Conservation (phyloP, 2,797 vertebrate species). For the Falco rusticolus region DNA sequence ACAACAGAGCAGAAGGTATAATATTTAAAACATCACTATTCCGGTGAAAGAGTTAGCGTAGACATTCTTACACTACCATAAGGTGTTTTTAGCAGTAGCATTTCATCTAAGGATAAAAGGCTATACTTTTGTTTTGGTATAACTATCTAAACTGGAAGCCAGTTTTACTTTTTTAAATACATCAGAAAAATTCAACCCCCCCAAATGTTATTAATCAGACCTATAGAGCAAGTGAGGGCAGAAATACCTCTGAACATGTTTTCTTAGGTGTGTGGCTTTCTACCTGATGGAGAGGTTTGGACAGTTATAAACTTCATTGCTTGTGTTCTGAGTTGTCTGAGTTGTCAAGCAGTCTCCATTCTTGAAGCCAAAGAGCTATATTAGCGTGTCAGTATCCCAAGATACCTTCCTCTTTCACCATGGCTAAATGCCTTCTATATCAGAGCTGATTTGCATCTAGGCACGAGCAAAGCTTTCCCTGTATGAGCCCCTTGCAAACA, state of each 20-base stretch:
- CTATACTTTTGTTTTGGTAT: background rate
- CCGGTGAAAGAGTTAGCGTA: background rate
- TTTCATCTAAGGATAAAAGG: background rate
- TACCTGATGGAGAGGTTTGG: background rate
- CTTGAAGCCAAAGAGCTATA: background rate
- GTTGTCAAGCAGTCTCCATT: fast-evolving
- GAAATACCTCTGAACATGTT: background rate
- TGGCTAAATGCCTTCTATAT: background rate
- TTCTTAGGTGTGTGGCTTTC: background rate
- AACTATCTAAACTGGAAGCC: background rate
- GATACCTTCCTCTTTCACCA: background rate
- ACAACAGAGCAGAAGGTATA: background rate
- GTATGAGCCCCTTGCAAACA: background rate
- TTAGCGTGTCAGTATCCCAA: background rate
- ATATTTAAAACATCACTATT: background rate
- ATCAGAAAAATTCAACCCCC: background rate
- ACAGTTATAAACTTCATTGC: background rate
- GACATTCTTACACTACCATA: background rate
- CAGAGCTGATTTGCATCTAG: background rate
- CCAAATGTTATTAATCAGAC: background rate
- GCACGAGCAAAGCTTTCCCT: background rate
- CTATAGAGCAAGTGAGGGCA: background rate
- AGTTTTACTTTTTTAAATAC: background rate
- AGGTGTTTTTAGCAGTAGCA: background rate
- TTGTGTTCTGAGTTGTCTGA: background rate